Evolutionary conservation across 2,888 invertebrate species (phyloP), one percentile per base, ranked within the genome.

Genomic region (Habrosyne pyritoides): DNA sequence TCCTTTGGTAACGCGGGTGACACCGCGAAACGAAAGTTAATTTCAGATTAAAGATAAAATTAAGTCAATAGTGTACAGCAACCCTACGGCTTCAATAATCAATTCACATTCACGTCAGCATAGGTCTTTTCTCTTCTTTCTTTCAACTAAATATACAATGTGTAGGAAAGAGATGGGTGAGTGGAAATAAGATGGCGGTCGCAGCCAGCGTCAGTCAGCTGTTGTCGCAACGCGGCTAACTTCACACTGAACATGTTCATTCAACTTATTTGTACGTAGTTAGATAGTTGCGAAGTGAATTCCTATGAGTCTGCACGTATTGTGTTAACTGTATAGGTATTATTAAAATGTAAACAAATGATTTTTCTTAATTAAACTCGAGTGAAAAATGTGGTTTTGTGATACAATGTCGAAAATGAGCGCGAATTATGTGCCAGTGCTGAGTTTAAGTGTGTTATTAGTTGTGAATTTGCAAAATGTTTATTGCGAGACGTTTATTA

Each of bases 261-360:
- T 60, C 56, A 55, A 49, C 53, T 51, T 52, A 36, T 55, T 53
- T 47, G 33, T 36, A 36, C 18, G 18, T 54, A 49, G 64, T 52
- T 12, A 33, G 60, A 57, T 69, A 83, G 84, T 84, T 68, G 61
- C 72, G 63, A 67, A 73, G 76, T 67, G 79, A 68, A 60, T 62
- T 60, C 59, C 58, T 47, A 7, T 0, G 18, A 22, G 67, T 42
- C 52, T 21, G 55, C 52, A 64, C 72, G 75, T 70, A 8, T 42
- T 42, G 61, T 60, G 54, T 54, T 42, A 63, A 59, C 53, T 54
- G 51, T 59, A 54, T 47, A 36, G 51, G 47, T 54, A 55, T 47
- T 64, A 68, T 57, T 79, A 87, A 83, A 81, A 89, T 88, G 87
- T 89, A 88, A 89, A 89, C 87, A 87, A 84, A 83, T 28, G 12